A percentile compares a stretch with the other conserved stretches of the same genome.
Conservation (phyloP, 2,113 vertebrate genomes). For the Pachycephala philippinensis region DNA sequence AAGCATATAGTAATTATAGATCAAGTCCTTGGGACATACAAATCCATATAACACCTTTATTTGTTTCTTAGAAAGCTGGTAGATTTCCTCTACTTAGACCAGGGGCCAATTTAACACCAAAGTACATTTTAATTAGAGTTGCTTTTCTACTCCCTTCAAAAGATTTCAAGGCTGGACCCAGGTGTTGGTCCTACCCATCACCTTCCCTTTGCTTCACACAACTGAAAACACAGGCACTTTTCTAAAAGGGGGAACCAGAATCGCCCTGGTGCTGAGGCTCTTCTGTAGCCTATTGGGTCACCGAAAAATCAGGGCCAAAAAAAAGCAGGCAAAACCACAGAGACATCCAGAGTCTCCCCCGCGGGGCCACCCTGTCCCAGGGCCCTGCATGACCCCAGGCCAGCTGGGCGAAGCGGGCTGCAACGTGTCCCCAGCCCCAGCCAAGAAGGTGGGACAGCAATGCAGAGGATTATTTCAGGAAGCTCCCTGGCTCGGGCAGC, state of each 20-base stretch:
- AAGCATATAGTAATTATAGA: not conserved
- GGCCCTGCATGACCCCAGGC: not conserved
- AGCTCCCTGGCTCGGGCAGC: not conserved
- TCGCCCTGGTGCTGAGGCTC: not conserved
- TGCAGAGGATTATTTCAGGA: slow-evolving; percentile 2
- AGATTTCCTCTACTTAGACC: not conserved
- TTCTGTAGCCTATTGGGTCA: not conserved
- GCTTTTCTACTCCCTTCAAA: not conserved
- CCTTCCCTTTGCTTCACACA: not conserved
- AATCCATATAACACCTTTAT: not conserved
- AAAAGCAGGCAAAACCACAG: not conserved
- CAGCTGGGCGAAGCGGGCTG: not conserved
- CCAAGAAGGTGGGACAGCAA: not conserved
- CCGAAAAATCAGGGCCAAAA: not conserved
- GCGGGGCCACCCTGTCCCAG: fast-evolving
- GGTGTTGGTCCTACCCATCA: not conserved
- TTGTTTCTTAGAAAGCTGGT: not conserved
- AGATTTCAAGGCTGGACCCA: not conserved
- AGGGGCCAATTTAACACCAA: not conserved
- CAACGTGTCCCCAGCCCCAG: not conserved
- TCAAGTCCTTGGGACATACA: not conserved
- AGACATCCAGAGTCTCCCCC: not conserved
- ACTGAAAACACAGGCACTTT: not conserved
- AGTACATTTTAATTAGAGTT: not conserved
- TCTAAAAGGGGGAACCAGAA: not conserved